Evolutionary conservation across 2,888 invertebrate species (phyloP).

Genomic region (Morinoia aosen): DNA sequence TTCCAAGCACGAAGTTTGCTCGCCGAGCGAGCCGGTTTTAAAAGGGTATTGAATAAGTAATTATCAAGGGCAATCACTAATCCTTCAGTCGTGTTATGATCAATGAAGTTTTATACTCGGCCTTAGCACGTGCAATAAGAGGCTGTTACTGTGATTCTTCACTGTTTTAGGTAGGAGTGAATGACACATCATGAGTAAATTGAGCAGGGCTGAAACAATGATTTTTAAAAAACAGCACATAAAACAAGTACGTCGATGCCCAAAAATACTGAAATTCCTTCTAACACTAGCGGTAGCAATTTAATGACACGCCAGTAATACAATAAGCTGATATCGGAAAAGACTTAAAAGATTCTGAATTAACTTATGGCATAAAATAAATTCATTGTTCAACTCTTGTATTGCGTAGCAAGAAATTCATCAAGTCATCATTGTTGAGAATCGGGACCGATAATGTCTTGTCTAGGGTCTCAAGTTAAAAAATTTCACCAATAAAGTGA

Average conservation of each 20-base stretch:
- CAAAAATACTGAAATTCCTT: background rate
- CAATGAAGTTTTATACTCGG: background rate
- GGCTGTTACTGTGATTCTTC: background rate
- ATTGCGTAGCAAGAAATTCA: no score
- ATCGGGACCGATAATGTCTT: no score
- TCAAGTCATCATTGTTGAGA: no score
- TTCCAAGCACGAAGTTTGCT: background rate
- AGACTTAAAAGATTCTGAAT: no score
- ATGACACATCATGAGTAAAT: background rate
- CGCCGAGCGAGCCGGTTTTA: background rate
- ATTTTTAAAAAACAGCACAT: background rate
- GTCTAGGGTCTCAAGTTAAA: no score
- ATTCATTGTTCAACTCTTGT: no score
- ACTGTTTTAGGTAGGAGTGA: background rate
- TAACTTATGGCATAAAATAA: no score
- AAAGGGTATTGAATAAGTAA: background rate
- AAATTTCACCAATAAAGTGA: no score
- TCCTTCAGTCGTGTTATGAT: background rate
- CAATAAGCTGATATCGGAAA: no score
- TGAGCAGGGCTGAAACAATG: background rate
- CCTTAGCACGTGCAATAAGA: background rate
- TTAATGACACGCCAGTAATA: no score
- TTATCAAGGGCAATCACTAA: background rate
- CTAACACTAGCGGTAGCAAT: no score
- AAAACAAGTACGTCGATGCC: background rate